Conservation (phyloP, 2,113 vertebrate species). For the Ardeotis arabs region DNA sequence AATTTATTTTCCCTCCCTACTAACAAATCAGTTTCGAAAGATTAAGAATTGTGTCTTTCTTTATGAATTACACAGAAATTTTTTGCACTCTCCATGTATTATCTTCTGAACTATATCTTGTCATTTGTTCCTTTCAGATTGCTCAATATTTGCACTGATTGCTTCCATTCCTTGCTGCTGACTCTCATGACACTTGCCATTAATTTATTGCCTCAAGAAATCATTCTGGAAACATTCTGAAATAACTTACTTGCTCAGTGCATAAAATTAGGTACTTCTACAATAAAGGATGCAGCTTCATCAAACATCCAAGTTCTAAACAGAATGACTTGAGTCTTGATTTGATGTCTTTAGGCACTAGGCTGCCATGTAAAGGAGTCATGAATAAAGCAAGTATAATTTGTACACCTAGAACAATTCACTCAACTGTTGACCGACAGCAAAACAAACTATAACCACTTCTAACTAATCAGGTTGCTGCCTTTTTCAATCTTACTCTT, state of each 20-base stretch:
- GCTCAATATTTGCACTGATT: background rate
- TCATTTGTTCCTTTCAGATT: background rate
- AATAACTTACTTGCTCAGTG: background rate
- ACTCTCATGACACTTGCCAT: constrained; percentile 19
- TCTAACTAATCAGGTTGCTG: background rate
- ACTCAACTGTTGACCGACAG: background rate
- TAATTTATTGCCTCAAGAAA: constrained; percentile 58
- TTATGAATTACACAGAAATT: background rate
- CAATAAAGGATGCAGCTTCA: constrained; percentile 3
- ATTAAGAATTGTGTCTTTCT: background rate
- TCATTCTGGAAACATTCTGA: constrained; percentile 23
- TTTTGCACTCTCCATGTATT: background rate
- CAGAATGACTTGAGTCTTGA: background rate
- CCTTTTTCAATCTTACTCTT: background rate
- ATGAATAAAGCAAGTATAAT: constrained; percentile 40
- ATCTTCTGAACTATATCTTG: background rate
- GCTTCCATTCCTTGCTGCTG: constrained; percentile 5
- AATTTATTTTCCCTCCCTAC: background rate
- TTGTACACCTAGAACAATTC: constrained; percentile 36
- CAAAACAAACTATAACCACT: constrained; percentile 10
- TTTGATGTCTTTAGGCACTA: constrained; percentile 22
- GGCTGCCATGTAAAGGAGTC: background rate
- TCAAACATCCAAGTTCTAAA: constrained; percentile 16
- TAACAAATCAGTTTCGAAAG: background rate
- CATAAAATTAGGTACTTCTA: constrained; percentile 38